Evolutionary conservation across 2,113 vertebrate species (phyloP).

Genomic region (Uropsilus gracilis): DNA sequence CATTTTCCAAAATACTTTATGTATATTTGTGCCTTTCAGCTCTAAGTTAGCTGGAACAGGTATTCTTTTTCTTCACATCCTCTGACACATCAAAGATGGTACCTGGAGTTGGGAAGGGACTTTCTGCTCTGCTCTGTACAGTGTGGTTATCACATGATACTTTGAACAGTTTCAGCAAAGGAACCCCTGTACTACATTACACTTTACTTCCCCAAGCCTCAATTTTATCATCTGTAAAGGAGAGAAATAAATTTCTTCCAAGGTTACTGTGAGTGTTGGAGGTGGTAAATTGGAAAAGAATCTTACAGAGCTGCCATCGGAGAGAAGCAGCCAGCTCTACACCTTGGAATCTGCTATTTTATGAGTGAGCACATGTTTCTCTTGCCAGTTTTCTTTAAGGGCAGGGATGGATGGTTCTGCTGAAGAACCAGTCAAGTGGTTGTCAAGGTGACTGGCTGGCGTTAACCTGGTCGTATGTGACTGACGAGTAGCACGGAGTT

Average conservation of each 20-base stretch:
- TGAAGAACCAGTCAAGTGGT: neutral
- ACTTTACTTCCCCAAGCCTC: neutral
- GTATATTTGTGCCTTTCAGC: neutral
- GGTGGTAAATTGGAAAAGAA: neutral
- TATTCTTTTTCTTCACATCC: neutral
- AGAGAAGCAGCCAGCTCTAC: neutral
- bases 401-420: neutral
- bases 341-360: neutral
- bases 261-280: neutral
- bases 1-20: neutral
- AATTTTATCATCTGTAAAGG: constrained; percentile 4
- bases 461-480: neutral
- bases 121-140: neutral
- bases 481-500: neutral
- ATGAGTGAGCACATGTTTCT: neutral
- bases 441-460: neutral
- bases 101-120: neutral
- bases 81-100: neutral
- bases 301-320: no score
- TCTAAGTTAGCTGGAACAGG: neutral
- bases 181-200: rapidly evolving
- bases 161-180: neutral
- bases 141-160: neutral
- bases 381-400: neutral
- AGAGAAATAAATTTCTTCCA: neutral